Base-by-base conservation (phyloP, 2,888 invertebrate species). In the Onchidella celtica region DNA sequence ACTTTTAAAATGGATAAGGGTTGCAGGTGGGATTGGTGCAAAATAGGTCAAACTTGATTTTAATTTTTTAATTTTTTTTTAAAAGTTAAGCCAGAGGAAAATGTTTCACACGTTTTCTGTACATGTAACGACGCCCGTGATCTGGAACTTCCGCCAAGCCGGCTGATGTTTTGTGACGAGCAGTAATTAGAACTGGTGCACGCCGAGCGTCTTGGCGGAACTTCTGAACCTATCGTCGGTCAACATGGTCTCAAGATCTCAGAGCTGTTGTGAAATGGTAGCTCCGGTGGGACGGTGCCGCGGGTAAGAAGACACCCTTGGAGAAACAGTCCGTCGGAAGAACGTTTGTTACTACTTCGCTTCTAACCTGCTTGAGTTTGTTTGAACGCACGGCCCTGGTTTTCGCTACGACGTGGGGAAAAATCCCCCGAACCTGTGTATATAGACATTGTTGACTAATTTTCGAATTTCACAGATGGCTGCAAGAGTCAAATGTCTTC, bases 391-490 rank as follows among this genome's bases (percentile, higher is more conserved):
- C 11, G 32, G 14, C 36, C 14, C 17, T 6, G 1, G 68, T 68
- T 68, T 34, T 68, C 17, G 17, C 24, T 34, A 34, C 21, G 6
- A 68, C 14, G 68, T 24, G 21, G 27, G 36, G 68, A 68, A 68
- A 38, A 21, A 65, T 3, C n/a, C 29, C 36, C 36, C 3, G 2
- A 68, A 34, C 34, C n/a, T 68, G 36, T 32, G 68, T 32, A n/a
- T 63, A 17, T 72, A 1, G 72, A 32, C 32, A n/a, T 29, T 72
- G 72, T 72, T 72, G 72, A 34, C 32, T 29, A 72, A 72, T 55
- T 72, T 72, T 72, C 55, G n/a, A 29, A 29, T 55, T 57, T 55
- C 32, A 72, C 72, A 72, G 11, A 55, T 55, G 55, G 38, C n/a
- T 61, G 61, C 9, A 9, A 61, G 6, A 47, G 47, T 47, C 47